Evolutionary conservation across 2,113 vertebrate genomes (phyloP).

Genomic region (Sturnus vulgaris): DNA sequence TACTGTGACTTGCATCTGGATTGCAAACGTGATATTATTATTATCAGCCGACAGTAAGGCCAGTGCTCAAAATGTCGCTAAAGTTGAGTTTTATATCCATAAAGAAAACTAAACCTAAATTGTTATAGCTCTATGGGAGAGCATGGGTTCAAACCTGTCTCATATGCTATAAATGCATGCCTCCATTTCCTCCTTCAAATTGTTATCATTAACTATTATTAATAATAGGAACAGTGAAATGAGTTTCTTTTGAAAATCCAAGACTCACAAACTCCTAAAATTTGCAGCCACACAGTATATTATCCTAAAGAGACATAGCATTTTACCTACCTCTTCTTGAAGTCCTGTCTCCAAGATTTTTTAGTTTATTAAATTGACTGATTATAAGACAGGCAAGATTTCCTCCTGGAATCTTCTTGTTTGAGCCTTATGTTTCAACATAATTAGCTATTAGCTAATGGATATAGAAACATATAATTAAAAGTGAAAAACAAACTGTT

Average conservation of each 20-base stretch:
- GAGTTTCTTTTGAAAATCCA: neutral
- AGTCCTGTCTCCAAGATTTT: neutral
- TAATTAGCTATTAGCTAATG: neutral
- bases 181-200: neutral
- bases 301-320: neutral
- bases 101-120: neutral
- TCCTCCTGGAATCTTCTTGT: neutral
- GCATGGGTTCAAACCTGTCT: neutral
- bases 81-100: neutral
- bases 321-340: neutral
- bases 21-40: neutral
- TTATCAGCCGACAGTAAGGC: fast-evolving
- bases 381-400: neutral
- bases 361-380: neutral
- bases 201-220: neutral
- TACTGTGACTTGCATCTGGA: neutral
- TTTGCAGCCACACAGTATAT: neutral
- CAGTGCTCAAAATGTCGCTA: neutral
- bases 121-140: neutral
- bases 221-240: neutral
- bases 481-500: neutral
- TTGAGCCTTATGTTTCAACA: neutral
- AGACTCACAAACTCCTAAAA: neutral
- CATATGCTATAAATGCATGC: neutral
- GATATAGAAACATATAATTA: neutral